phyloP scores from a whole-genome alignment of 2,888 invertebrate species.

The Lamellibrachia columna region DNA sequence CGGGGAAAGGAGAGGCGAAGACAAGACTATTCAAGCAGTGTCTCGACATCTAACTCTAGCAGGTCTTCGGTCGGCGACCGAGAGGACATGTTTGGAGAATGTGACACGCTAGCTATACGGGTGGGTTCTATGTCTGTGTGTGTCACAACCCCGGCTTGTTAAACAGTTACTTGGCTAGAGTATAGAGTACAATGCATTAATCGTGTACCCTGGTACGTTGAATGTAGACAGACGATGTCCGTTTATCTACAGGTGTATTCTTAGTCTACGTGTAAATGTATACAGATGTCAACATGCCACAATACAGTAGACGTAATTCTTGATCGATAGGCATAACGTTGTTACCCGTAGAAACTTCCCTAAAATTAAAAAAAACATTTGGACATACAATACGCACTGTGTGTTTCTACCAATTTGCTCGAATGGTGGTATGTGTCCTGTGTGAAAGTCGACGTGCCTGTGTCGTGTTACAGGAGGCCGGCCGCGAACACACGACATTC shows the following conservation, averaged over 20 bases:
- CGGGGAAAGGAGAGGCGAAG: background rate
- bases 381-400: too few species aligned
- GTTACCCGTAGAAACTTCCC: too few species aligned
- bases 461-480: slow-evolving; percentile 78
- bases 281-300: background rate
- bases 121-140: slow-evolving; percentile 51
- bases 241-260: too few species aligned
- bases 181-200: too few species aligned
- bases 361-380: too few species aligned
- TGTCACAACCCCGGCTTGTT: background rate
- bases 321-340: too few species aligned
- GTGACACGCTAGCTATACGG: slow-evolving; percentile 92
- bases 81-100: slow-evolving; percentile 90
- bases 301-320: background rate
- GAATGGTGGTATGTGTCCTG: too few species aligned
- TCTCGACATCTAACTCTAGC: slow-evolving; percentile 81
- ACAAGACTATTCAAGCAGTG: background rate
- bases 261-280: too few species aligned
- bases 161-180: background rate
- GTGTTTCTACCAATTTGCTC: background rate
- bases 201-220: too few species aligned
- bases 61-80: slow-evolving; percentile 94
- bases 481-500: slow-evolving; percentile 97
- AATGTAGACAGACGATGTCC: too few species aligned
- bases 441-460: background rate